Base-by-base conservation (phyloP, 2,797 vertebrate genomes). In the Phrynocephalus vlangalii region DNA sequence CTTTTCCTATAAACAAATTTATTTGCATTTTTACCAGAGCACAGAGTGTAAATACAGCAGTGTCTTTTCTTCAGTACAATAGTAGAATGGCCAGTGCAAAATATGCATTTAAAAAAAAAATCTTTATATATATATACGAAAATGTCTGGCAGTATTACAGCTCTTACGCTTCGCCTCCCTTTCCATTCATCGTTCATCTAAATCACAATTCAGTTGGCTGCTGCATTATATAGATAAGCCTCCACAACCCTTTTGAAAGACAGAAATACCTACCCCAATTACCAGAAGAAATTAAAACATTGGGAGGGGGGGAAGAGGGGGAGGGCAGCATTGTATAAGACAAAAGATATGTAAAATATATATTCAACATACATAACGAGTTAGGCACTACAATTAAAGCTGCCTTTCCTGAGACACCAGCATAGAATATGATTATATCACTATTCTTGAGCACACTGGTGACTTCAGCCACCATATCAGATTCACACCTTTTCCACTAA, bases 31-130 rank as follows among this genome's bases (percentile, higher is more conserved):
- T 95, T 93, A 94, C 92, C 94, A 93, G 91, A 95, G 95, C 95
- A 94, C 91, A 96, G 95, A 95, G 91, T 94, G 91, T 94, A 96
- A 93, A 95, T 87, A 92, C 91, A 96, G 94, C 91, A 89, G 63
- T 82, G 71, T 93, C 91, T 89, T 87, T 87, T 91, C 90, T 79
- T 94, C 94, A 90, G 94, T 94, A 95, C 92, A 94, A 93, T 56
- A 92, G 94, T 94, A 95, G 94, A 94, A 95, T 92, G 91, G 95
- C 92, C 95, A 96, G 96, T 96, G 96, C 97, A 97, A 97, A 96
- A 96, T 92, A 95, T 50, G 96, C 96, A 93, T 96, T 94, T 76
- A n/a, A n/a, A n/a, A 79, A 88, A 88, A 85, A 85, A 71, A 70
- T 91, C 94, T 95, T 93, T 92, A 94, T 86, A 91, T 95, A 96